Base-by-base conservation (phyloP, 92 coral and sea anemone species). In the Porites lobata region DNA sequence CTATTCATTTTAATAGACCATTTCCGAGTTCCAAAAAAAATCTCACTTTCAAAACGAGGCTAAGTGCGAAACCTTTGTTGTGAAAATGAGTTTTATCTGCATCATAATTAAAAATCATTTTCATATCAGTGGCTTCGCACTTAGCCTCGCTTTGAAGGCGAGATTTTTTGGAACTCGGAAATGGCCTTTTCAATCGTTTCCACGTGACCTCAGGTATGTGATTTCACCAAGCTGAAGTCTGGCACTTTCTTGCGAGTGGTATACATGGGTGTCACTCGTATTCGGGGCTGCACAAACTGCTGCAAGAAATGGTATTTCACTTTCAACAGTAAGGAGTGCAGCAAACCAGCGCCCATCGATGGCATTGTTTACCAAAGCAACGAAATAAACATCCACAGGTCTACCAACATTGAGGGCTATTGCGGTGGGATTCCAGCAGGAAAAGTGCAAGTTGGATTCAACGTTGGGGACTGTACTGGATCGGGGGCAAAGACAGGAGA, bases 361-460 rank as follows among this genome's bases (percentile, higher is more conserved):
- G 88, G 79, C 17, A 20, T 74, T 18, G 9, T 85, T 58, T 75
- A 65, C 32, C 81, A 74, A 4, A 74, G 74, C 50, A 14, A 8
- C n/a, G 38, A 14, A 50, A 26, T 43, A 24, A 63, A 84, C 57
- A 63, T 84, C 13, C 88, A 84, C 29, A 79, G 88, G 26, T 66
- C 88, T 38, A 38, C 57, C n/a, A 84, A 79, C 69, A 80, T 84
- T 62, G 88, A 84, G 88, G 88, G 88, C 47, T 84, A 84, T 73
- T 84, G 88, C 75, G 88, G 88, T 69, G 80, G 80, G 2, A 83
- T 83, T 72, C 61, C 67, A 7, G 71, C 50, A 63, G 87, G 87
- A 4, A 53, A 29, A 9, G 72, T 83, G 9, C 78, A 66, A 7
- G 87, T 83, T 19, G 87, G 87, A 50, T 83, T 84, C 22, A 74